Conservation (phyloP, 1,140 invertebrate species). For the Brachionus calyciflorus region DNA sequence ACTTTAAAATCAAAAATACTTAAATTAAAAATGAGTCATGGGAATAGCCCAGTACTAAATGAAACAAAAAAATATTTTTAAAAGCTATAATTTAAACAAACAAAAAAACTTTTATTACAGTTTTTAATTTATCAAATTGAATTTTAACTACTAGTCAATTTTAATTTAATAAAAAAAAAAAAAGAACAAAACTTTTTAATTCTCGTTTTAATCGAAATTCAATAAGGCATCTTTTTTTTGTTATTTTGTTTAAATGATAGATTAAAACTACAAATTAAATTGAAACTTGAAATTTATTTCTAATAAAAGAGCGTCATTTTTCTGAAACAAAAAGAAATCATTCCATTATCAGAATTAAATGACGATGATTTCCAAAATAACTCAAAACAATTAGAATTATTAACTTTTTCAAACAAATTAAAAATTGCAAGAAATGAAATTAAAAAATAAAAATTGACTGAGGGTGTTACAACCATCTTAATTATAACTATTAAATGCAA, state of each 20-base stretch:
- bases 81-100: too few species aligned
- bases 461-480: conserved; percentile 34
- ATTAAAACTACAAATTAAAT: conserved; percentile 41
- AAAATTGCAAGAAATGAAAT: background rate
- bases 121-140: conserved; percentile 35
- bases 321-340: background rate
- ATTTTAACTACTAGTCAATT: conserved; percentile 4
- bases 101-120: background rate
- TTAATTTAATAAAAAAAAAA: conserved; percentile 35
- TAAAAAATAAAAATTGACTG: too few species aligned
- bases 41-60: too few species aligned
- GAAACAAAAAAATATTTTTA: too few species aligned
- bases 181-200: background rate
- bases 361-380: conserved; percentile 41
- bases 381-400: conserved; percentile 37
- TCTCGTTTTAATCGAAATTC: conserved; percentile 33
- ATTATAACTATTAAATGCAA: conserved; percentile 34
- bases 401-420: conserved; percentile 17
- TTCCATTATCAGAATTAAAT: conserved; percentile 43
- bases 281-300: conserved; percentile 38
- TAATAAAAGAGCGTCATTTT: conserved; percentile 38
- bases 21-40: too few species aligned
- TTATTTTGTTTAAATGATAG: too few species aligned
- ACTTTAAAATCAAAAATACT: too few species aligned
- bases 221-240: background rate